Base-by-base conservation (phyloP, 1,140 invertebrate genomes). In the Battus philenor region DNA sequence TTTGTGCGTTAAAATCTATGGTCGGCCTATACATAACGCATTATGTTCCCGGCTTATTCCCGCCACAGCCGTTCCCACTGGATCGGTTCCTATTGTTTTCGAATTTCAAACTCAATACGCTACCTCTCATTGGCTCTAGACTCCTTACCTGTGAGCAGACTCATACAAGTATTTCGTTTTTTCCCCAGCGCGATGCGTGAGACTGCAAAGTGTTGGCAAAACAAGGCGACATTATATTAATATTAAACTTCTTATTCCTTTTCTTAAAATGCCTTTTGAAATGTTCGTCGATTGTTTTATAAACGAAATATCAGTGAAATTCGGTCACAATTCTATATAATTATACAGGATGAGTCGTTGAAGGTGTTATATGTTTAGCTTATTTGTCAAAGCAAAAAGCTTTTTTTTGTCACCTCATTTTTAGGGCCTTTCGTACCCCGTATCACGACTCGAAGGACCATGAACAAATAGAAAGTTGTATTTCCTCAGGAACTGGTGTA, bases 31-130 rank as follows among this genome's bases (percentile, higher is more conserved):
- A 34, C 17, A 9, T 20, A 20, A 9, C 9, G 20, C 11, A 18
- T 10, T 20, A 34, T 20, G 32, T 9, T 1, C 1, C 2, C 6
- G 3, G 7, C 0, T 1, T 18, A 17, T 34, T 16, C 9, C 15
- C 31, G 16, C 12, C 16, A 9, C 15, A 17, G 32, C 32, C 32
- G 32, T 34, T 34, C 32, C 32, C 32, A 34, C 32, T 34, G 32
- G 17, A 34, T 22, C 32, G 17, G 32, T 6, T 16, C 32, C 32
- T 34, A 34, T 34, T 34, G 32, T 34, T 34, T 34, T 20, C 32
- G 32, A 34, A 34, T 34, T 34, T 34, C 32, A 34, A 34, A 34
- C 32, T 34, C 9, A 17, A 34, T 34, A 34, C 32, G 32, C 20
- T 34, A 34, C 16, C 20, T 34, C 32, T 34, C 32, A 34, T 34